Evolutionary conservation across 2,888 invertebrate species (phyloP).

Genomic region (Antheraea yamamai): DNA sequence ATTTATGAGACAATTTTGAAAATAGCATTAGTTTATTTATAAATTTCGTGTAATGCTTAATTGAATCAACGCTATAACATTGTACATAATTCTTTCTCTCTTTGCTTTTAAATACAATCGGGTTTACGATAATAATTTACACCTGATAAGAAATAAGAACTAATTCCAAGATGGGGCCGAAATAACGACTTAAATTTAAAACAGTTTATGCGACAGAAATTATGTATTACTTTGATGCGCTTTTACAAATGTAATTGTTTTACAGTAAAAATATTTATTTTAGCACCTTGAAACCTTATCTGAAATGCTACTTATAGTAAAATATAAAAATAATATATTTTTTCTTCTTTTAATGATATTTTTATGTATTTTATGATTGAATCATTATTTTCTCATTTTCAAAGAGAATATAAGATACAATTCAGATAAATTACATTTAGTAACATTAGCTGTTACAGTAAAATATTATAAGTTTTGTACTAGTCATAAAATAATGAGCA

Average conservation of each 20-base stretch:
- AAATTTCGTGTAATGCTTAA: neutral
- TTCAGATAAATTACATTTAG: neutral
- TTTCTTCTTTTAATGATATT: neutral
- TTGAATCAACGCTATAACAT: neutral
- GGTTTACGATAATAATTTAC: neutral
- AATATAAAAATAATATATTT: neutral
- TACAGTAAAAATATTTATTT: neutral
- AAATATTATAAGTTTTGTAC: neutral
- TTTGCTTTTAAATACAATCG: neutral
- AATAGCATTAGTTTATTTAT: neutral
- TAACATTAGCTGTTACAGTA: neutral
- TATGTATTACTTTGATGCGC: neutral
- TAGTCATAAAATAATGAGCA: neutral
- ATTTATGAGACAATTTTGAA: neutral
- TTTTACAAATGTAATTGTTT: neutral
- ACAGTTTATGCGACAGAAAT: neutral
- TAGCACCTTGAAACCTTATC: neutral
- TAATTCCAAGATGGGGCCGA: neutral
- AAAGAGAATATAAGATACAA: too few species aligned
- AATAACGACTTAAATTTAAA: neutral
- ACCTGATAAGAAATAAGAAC: neutral
- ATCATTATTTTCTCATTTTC: neutral
- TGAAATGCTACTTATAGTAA: neutral
- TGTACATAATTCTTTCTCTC: neutral
- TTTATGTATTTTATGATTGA: neutral